Evolutionary conservation across 2,113 vertebrate species (phyloP).

Genomic region (Pomatostomus ruficeps): DNA sequence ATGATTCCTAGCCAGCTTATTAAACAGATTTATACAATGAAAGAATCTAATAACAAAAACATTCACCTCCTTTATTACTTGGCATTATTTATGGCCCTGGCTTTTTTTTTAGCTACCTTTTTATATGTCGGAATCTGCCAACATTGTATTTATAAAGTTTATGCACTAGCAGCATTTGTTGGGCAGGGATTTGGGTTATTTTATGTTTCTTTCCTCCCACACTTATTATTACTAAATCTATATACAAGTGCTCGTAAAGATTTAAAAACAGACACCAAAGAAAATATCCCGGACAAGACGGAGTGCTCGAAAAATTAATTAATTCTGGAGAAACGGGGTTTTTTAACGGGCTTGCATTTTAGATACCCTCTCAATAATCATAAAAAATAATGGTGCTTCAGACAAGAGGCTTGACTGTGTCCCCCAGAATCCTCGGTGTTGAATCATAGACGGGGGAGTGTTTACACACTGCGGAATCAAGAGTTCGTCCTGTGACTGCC

Average conservation of each 20-base stretch:
- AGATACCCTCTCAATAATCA: neutral
- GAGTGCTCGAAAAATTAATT: neutral
- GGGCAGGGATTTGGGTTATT: constrained; percentile 37
- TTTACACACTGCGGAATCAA: neutral
- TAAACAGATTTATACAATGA: constrained; percentile 85
- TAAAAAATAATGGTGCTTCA: neutral
- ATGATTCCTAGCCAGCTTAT: constrained; percentile 78
- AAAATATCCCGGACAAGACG: neutral
- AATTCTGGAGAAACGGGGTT: neutral
- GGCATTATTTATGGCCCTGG: constrained; percentile 78
- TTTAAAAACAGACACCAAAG: neutral
- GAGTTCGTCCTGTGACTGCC: neutral
- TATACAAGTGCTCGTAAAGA: constrained; percentile 6
- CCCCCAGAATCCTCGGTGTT: neutral
- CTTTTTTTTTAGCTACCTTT: constrained; percentile 74
- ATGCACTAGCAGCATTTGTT: constrained; percentile 63
- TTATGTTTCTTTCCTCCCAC: constrained; percentile 20
- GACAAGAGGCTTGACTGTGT: neutral
- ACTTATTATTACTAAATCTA: neutral
- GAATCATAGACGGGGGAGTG: neutral
- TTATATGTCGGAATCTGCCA: constrained; percentile 73
- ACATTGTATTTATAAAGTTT: constrained; percentile 73
- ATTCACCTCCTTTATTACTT: constrained; percentile 82
- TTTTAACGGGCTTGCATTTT: neutral
- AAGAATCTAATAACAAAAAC: constrained; percentile 83